Base-by-base conservation (phyloP, 2,113 vertebrate genomes). In the Crotophaga sulcirostris region DNA sequence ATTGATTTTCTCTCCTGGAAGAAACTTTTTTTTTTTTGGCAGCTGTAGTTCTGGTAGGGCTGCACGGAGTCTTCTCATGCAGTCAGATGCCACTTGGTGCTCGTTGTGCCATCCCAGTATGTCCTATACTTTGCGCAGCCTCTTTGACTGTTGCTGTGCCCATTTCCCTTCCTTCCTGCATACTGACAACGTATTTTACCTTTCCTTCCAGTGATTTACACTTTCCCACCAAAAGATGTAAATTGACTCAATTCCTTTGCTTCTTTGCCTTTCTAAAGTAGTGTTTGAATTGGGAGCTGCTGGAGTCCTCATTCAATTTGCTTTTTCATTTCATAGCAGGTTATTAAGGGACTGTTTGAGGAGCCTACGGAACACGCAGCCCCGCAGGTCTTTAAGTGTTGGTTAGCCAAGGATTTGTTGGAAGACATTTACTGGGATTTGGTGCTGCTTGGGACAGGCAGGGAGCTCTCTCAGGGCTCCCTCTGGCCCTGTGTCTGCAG, bases 221-320 rank as follows among this genome's bases (percentile, higher is more conserved):
- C 72, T 60, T 75, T 16, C 55, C 76, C 83, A 81, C 38, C 89
- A 79, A 60, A 95, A 66, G 58, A 94, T 56, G 85, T 56, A 92
- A 94, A 92, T 87, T 83, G 81, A 89, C 81, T 86, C 81, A 64
- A 64, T 83, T 86, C 81, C 82, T 86, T 74, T 45, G 33, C 66
- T 62, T 28, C 88, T 89, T 91, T 89, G 85, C 89, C 89, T 79
- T 92, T 66, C 85, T 91, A 45, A 94, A 92, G 67, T 51, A 85
- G 69, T 89, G 85, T 92, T 94, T 95, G 76, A 86, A 79, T 79
- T 75, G 66, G 67, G 89, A 95, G 85, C 89, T 83, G 51, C 67
- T 92, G 85, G 92, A 92, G 85, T 25, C 85, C 94, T 92, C 72
- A 19, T 86, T 94, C 89, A 89, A 86, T 95, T 89, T 94, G 81